Percentiles rank a stretch among this genome's conserved stretches.
Conservation (phyloP, 1,140 invertebrate genomes). For the Megalonaias nervosa region DNA sequence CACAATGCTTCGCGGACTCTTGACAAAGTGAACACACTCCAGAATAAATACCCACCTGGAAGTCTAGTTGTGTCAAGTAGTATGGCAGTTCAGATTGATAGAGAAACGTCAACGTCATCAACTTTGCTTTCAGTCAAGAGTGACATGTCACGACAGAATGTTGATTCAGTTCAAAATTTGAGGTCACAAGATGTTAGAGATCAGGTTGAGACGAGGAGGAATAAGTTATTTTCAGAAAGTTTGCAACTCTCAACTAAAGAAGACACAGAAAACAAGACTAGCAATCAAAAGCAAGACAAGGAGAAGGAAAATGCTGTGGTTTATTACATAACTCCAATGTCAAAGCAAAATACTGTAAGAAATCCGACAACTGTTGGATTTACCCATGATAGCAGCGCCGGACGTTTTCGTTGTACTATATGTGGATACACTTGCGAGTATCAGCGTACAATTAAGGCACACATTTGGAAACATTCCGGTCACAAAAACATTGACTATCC, state of each 20-base stretch:
- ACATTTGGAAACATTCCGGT: slow-evolving; percentile 71
- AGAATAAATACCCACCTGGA: too few relatives aligned
- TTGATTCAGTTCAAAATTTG: too few relatives aligned
- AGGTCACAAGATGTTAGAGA: background rate
- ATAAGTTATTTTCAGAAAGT: too few relatives aligned
- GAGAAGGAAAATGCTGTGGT: background rate
- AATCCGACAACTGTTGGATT: slow-evolving; percentile 40
- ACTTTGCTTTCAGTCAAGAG: too few relatives aligned
- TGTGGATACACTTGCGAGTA: slow-evolving; percentile 69
- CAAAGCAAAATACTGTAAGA: slow-evolving; percentile 36
- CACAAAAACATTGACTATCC: slow-evolving; percentile 69
- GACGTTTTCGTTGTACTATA: slow-evolving; percentile 63
- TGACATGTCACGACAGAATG: too few relatives aligned
- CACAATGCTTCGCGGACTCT: too few relatives aligned
- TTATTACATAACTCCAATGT: slow-evolving; percentile 35
- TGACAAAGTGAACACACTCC: too few relatives aligned
- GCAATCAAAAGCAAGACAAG: background rate
- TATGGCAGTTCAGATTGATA: too few relatives aligned
- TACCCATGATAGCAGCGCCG: slow-evolving; percentile 54
- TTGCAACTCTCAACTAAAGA: slow-evolving; percentile 1
- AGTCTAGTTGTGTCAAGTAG: too few relatives aligned
- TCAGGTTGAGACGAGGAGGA: slow-evolving; percentile 1
- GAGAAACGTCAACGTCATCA: too few relatives aligned
- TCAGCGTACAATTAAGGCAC: slow-evolving; percentile 70
- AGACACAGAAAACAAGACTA: background rate